Conservation (phyloP, 37 sponge, comb jelly and placozoan genomes). For the Halichondria panicea region DNA sequence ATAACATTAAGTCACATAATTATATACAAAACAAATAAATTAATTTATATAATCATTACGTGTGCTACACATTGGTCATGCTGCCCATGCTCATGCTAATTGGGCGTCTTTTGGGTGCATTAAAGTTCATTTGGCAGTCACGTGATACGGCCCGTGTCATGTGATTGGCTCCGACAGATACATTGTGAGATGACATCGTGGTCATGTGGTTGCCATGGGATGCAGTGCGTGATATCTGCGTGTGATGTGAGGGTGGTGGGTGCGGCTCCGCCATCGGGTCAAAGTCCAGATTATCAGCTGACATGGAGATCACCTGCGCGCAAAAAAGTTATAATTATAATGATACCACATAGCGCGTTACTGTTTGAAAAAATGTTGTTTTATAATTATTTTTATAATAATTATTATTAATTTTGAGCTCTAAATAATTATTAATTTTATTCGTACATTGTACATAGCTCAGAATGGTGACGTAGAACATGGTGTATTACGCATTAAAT, state of each 20-base stretch:
- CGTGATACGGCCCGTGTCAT: no score
- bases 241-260: background rate
- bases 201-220: slow-evolving; percentile 19
- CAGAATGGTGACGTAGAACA: background rate
- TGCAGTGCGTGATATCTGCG: background rate
- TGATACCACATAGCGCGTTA: no score
- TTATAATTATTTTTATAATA: no score
- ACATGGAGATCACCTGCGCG: slow-evolving; percentile 9
- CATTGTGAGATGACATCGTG: background rate
- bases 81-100: slow-evolving; percentile 32
- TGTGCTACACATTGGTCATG: slow-evolving; percentile 24
- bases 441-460: background rate
- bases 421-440: background rate
- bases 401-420: no score
- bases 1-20: background rate
- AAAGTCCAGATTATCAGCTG: slow-evolving; percentile 30
- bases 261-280: background rate
- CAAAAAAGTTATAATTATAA: no score
- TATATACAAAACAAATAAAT: background rate
- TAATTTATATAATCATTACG: background rate
- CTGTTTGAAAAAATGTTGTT: no score
- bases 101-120: slow-evolving; percentile 14
- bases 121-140: no score
- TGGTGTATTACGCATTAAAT: no score
- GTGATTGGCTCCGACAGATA: no score